These are phyloP conservation scores for Apostichopus leukothele DNA, from an alignment of 53 echinoderm and acorn worm genomes.

Conservation along the genomic window DNA sequence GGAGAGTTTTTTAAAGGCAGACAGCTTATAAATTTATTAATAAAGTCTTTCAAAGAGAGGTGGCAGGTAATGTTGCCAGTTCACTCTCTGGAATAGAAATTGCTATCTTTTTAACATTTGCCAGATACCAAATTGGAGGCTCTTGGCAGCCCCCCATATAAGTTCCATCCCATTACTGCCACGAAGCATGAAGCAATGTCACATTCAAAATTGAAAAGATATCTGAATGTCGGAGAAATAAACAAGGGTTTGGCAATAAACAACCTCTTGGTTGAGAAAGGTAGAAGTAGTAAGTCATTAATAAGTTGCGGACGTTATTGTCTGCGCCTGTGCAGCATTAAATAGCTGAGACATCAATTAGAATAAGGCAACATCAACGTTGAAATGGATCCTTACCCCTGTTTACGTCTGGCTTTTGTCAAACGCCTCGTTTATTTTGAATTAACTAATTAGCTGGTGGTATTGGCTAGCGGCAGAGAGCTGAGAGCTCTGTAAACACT, in stretches of 20 bases:
- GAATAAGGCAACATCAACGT: constrained; percentile 30
- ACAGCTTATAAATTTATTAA: constrained; percentile 45
- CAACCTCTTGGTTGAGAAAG: background rate
- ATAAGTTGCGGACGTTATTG: constrained; percentile 19
- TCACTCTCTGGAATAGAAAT: constrained; percentile 21
- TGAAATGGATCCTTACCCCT: constrained; percentile 25
- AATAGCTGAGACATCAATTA: constrained; percentile 37
- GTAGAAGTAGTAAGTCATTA: background rate
- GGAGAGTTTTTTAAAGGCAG: background rate
- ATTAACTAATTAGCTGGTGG: constrained; percentile 45
- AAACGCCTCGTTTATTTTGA: constrained; percentile 41
- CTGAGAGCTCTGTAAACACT: constrained; percentile 15
- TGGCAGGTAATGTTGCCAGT: constrained; percentile 21
- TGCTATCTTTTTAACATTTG: constrained; percentile 39
- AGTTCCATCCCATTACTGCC: constrained; percentile 37
- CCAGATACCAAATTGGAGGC: constrained; percentile 13
- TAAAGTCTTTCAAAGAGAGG: constrained; percentile 30
- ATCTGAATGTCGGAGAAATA: constrained; percentile 42
- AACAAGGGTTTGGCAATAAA: constrained; percentile 37
- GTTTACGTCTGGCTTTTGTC: constrained; percentile 41
- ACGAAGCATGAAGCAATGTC: constrained; percentile 24
- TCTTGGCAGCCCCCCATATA: constrained; percentile 19
- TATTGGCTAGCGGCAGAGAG: background rate
- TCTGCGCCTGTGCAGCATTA: constrained; percentile 21
- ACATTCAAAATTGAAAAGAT: constrained; percentile 45